Base-by-base conservation (phyloP, 1,140 invertebrate species). In the Drosophila hydei region DNA sequence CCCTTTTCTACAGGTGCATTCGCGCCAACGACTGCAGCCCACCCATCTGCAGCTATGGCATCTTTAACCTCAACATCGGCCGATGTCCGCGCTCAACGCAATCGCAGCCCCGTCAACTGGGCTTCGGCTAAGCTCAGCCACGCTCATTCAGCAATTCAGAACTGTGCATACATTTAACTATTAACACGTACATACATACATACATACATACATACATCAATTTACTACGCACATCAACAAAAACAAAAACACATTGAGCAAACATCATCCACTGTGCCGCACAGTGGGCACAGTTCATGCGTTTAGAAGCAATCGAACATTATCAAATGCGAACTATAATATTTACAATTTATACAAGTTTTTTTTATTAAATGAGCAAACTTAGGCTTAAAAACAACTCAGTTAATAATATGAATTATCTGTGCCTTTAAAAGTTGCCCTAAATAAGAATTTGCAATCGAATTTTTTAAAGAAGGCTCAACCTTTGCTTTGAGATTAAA, bases 21-120 rank as follows among this genome's bases (percentile, higher is more conserved):
- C 61, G 59, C 12, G 48, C 42, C 8, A 60, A 72, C 6, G 75
- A 72, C 9, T 85, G 77, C 70, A 88, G 72, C 54, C 63, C 63
- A 11, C 90, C 90, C 16, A 79, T 80, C 21, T 91, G 90, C 71
- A 75, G 62, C 21, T 79, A 75, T 23, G 90, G 90, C 30, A 5
- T 60, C 0, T 91, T 90, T 30, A 90, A 76, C 47, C 16, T 45
- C 36, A 73, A 69, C 27, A 75, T 58, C 12, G 90, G 90, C 16
- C 89, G 90, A 11, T 91, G 90, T 50, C 90, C 90, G 7, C 83
- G 77, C 0, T 40, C 73, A 1, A 52, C 52, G 16, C 65, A 65
- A 21, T 27, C 51, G 19, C 62, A 70, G 16, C 43, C 68, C 16
- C 75, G 79, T 12, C 78, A 75, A 12, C 23, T 72, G 45, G 71